Evolutionary conservation across 1,140 invertebrate species (phyloP).

Genomic region (Aphidius gifuensis): DNA sequence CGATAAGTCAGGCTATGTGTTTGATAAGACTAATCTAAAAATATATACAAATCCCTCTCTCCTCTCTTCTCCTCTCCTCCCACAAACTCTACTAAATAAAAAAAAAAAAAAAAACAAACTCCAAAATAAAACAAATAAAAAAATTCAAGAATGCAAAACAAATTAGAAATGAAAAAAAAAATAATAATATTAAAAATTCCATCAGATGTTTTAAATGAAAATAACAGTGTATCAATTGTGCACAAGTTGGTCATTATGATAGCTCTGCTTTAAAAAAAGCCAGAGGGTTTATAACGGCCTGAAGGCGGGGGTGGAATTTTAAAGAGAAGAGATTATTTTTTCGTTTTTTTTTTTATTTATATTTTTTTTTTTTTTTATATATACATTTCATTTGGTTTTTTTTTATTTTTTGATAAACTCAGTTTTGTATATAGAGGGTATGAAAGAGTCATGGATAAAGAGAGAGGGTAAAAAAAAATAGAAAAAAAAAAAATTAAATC

Average conservation of each 20-base stretch:
- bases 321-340: neutral
- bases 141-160: neutral
- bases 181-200: slow-evolving; percentile 24
- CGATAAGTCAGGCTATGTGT: slow-evolving; percentile 9
- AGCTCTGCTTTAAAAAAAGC: slow-evolving; percentile 58
- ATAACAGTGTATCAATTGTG: too few relatives aligned
- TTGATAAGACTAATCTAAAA: slow-evolving; percentile 4
- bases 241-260: slow-evolving; percentile 38
- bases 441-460: too few relatives aligned
- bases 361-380: too few relatives aligned
- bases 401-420: too few relatives aligned
- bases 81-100: neutral
- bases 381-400: too few relatives aligned
- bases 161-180: neutral
- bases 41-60: too few relatives aligned
- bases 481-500: slow-evolving; percentile 7
- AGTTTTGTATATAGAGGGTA: too few relatives aligned
- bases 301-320: slow-evolving; percentile 6
- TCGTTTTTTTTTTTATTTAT: too few relatives aligned
- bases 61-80: too few relatives aligned
- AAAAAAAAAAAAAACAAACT: slow-evolving; percentile 11
- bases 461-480: slow-evolving; percentile 13
- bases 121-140: slow-evolving; percentile 17
- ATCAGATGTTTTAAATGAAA: neutral
- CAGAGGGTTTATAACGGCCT: slow-evolving; percentile 55